Conservation (phyloP, 2,113 vertebrate genomes). For the Burhinus bistriatus region DNA sequence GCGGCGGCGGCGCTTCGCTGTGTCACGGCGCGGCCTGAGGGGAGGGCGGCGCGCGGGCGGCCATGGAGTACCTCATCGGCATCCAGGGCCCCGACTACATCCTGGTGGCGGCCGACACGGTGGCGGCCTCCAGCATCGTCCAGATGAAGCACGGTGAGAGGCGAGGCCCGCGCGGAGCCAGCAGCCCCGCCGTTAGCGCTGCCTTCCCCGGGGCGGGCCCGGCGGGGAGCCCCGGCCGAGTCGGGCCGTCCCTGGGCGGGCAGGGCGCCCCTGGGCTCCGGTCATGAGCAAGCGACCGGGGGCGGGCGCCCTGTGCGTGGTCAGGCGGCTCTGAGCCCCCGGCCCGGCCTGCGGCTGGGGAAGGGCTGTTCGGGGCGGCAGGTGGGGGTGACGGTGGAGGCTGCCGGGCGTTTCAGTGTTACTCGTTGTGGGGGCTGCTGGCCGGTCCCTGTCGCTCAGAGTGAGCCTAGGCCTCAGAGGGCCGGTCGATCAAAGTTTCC, state of each 20-base stretch:
- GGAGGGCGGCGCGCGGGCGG: background rate
- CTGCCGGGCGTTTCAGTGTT: fast-evolving
- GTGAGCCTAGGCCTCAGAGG: too few species aligned
- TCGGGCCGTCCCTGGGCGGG: background rate
- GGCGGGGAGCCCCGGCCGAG: background rate
- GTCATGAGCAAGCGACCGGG: fast-evolving
- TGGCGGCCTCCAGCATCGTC: conserved; percentile 91
- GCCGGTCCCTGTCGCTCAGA: background rate
- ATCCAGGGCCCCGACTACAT: conserved; percentile 93
- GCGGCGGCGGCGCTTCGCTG: background rate
- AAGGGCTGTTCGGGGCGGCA: fast-evolving
- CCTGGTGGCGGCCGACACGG: conserved; percentile 89
- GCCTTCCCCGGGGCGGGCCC: background rate
- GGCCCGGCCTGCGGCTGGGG: background rate
- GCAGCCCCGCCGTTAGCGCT: background rate
- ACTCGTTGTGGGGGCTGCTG: background rate
- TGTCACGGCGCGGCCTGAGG: conserved; percentile 34
- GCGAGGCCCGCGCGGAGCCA: background rate
- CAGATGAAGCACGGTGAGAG: conserved; percentile 95
- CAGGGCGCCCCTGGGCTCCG: background rate
- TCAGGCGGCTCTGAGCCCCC: background rate
- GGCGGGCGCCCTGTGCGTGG: background rate
- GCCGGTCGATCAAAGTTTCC: background rate
- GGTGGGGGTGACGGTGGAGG: fast-evolving
- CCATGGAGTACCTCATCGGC: conserved; percentile 94